phyloP scores from a whole-genome alignment of 2,888 invertebrate genomes.

The Artemia sinica region DNA sequence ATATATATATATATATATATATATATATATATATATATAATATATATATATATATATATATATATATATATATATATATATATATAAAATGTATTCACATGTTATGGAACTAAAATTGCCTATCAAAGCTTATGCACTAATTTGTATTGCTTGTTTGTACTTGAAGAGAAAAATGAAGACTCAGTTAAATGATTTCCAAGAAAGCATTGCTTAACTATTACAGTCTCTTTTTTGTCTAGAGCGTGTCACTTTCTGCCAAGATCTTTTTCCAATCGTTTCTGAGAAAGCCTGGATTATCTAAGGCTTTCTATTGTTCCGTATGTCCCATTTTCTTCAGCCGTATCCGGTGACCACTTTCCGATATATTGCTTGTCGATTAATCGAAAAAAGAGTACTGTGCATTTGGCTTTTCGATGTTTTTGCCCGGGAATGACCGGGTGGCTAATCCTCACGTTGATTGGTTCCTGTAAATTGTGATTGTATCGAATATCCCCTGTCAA shows the following conservation, averaged over 20 bases:
- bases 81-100: no score
- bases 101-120: no score
- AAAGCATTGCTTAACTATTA: not conserved
- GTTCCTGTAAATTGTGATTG: not conserved
- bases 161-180: no score
- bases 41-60: no score
- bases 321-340: slow-evolving; percentile 7
- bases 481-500: no score
- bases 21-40: no score
- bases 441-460: not conserved
- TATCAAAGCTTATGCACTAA: no score
- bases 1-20: no score
- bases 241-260: slow-evolving; percentile 4
- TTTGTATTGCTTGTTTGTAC: no score
- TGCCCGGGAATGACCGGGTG: not conserved
- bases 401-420: slow-evolving; percentile 6
- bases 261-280: slow-evolving; percentile 13
- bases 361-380: slow-evolving; percentile 14
- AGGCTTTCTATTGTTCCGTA: slow-evolving; percentile 1
- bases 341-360: slow-evolving; percentile 13
- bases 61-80: no score
- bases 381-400: not conserved
- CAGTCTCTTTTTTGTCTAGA: not conserved
- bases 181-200: no score
- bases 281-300: slow-evolving; percentile 9